These are phyloP conservation scores for Aegotheles bennettii DNA, from an alignment of 2,113 vertebrate genomes.

Conservation along the genomic window DNA sequence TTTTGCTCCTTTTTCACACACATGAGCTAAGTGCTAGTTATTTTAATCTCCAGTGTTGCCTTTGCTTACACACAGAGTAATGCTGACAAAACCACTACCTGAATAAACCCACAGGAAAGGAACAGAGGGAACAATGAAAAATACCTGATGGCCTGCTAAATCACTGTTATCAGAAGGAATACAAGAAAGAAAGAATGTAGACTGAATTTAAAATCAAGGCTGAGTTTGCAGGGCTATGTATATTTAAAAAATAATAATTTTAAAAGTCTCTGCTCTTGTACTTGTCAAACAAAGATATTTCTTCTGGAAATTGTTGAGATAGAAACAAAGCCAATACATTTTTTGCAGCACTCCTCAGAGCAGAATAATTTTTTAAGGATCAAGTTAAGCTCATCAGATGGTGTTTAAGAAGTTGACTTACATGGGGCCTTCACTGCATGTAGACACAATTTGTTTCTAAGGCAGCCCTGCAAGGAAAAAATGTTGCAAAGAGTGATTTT, in stretches of 20 bases:
- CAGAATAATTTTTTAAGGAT: background rate
- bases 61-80: background rate
- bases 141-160: background rate
- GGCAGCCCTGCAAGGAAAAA: background rate
- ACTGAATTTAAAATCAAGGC: background rate
- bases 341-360: background rate
- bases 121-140: background rate
- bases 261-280: background rate
- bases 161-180: background rate
- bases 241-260: background rate
- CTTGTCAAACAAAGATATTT: background rate
- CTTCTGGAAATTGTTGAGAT: background rate
- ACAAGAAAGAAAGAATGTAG: background rate
- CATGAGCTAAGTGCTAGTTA: slow-evolving; percentile 1
- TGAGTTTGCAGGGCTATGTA: background rate
- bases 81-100: background rate
- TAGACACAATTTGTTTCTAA: background rate
- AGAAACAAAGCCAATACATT: background rate
- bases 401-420: background rate
- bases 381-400: background rate
- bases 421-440: background rate
- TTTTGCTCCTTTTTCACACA: slow-evolving; percentile 12
- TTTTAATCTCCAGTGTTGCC: slow-evolving; percentile 5
- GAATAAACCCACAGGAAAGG: background rate
- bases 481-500: background rate